These are phyloP conservation scores for Orchestia grillus DNA, from an alignment of 1,140 invertebrate species.

Conservation along the genomic window DNA sequence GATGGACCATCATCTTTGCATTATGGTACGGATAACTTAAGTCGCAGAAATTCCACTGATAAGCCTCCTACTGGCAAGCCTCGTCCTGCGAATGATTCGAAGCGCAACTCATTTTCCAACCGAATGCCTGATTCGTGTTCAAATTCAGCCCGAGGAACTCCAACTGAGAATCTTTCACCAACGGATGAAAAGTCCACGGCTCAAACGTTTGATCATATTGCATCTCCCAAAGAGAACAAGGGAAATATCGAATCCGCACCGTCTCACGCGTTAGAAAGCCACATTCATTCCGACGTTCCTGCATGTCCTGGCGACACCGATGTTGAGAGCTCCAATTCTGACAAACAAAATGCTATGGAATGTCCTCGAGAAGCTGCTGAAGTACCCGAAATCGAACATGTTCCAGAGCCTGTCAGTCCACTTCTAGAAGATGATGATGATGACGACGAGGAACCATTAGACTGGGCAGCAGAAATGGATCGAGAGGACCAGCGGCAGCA, in stretches of 20 bases:
- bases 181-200: not conserved
- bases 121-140: not conserved
- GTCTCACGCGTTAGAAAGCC: not conserved
- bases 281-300: not conserved
- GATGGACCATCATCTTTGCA: not conserved
- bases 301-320: not conserved
- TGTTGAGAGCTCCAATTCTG: not conserved
- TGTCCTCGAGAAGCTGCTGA: not conserved
- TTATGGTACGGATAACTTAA: not conserved
- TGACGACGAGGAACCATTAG: slow-evolving; percentile 4
- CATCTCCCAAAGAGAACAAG: not conserved
- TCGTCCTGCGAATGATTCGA: not conserved
- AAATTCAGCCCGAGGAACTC: slow-evolving; percentile 10
- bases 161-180: slow-evolving; percentile 28
- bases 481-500: not conserved
- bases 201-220: not conserved
- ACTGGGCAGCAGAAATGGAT: slow-evolving; percentile 41
- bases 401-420: not conserved
- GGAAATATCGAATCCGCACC: not conserved
- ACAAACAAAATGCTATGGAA: not conserved
- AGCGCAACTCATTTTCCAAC: slow-evolving; percentile 20
- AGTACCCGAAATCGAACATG: not conserved
- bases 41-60: slow-evolving; percentile 17
- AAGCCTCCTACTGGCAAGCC: not conserved
- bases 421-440: not conserved